phyloP scores from a whole-genome alignment of 2,888 invertebrate species.

The Tryphoninae sp. region DNA sequence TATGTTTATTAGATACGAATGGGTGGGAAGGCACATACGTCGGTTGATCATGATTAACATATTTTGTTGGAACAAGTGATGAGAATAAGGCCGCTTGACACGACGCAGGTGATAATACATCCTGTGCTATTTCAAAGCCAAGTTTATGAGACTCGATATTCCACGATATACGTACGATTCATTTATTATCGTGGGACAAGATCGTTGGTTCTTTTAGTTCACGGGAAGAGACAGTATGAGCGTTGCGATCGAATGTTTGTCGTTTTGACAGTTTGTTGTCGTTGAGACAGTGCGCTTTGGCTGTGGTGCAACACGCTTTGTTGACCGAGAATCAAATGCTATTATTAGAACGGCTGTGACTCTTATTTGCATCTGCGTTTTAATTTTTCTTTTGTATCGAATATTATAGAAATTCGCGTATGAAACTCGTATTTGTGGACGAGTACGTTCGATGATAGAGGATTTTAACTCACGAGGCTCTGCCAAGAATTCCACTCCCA shows the following conservation, averaged over 20 bases:
- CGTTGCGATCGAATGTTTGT: background rate
- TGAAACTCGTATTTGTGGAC: background rate
- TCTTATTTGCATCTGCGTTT: conserved; percentile 20
- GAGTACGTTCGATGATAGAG: conserved; percentile 6
- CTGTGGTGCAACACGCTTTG: background rate
- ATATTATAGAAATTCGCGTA: background rate
- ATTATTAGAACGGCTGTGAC: conserved; percentile 9
- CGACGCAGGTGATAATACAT: conserved; percentile 31
- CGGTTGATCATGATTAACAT: background rate
- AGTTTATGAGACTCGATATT: background rate
- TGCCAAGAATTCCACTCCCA: conserved; percentile 42
- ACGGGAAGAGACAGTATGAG: too few species aligned
- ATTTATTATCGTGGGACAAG: too few species aligned
- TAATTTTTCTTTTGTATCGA: conserved; percentile 28
- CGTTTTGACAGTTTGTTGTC: conserved; percentile 26
- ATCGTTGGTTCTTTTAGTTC: too few species aligned
- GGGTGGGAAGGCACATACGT: background rate
- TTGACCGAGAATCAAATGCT: conserved; percentile 23
- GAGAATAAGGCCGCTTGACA: conserved; percentile 17
- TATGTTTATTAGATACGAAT: background rate
- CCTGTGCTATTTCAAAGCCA: background rate
- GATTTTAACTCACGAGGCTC: conserved; percentile 19
- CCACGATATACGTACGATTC: background rate
- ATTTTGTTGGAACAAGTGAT: conserved; percentile 36
- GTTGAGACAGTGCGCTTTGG: background rate